phyloP scores from a whole-genome alignment of 1,140 invertebrate species.

The Bombus fervidus region DNA sequence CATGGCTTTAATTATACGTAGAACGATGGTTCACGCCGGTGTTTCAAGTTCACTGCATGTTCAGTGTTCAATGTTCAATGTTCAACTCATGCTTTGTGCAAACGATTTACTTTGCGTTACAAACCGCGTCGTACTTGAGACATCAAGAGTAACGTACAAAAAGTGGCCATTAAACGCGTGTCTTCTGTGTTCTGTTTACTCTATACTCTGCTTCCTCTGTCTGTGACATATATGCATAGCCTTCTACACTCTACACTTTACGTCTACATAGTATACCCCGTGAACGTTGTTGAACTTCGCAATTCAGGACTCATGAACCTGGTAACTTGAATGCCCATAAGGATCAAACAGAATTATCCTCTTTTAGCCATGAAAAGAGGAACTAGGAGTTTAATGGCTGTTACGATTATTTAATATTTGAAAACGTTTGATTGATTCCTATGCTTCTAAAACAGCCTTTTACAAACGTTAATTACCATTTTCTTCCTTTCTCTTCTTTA shows the following conservation, averaged over 20 bases:
- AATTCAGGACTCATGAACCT: not conserved
- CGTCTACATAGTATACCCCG: not conserved
- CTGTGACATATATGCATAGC: not conserved
- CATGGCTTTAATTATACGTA: not conserved
- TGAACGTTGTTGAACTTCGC: not conserved
- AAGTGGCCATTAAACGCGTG: constrained; percentile 24
- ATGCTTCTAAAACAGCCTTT: not conserved
- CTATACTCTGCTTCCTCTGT: not conserved
- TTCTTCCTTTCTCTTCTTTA: not conserved
- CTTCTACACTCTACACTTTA: too few species aligned
- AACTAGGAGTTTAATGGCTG: not conserved
- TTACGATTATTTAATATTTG: constrained; percentile 19
- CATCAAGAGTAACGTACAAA: constrained; percentile 34
- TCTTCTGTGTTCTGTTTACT: constrained; percentile 1
- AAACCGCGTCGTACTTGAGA: constrained; percentile 21
- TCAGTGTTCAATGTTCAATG: too few species aligned
- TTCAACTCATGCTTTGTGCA: constrained; percentile 5
- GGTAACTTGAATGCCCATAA: not conserved
- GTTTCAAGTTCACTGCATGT: not conserved
- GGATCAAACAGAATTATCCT: not conserved
- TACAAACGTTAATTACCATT: not conserved
- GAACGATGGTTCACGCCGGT: not conserved
- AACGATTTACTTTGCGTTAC: constrained; percentile 24
- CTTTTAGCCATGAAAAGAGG: not conserved
- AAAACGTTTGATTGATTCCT: not conserved